Evolutionary conservation across 1,140 invertebrate genomes (phyloP), one percentile per base, ranked within the genome.

Genomic region (Heliconius congener): DNA sequence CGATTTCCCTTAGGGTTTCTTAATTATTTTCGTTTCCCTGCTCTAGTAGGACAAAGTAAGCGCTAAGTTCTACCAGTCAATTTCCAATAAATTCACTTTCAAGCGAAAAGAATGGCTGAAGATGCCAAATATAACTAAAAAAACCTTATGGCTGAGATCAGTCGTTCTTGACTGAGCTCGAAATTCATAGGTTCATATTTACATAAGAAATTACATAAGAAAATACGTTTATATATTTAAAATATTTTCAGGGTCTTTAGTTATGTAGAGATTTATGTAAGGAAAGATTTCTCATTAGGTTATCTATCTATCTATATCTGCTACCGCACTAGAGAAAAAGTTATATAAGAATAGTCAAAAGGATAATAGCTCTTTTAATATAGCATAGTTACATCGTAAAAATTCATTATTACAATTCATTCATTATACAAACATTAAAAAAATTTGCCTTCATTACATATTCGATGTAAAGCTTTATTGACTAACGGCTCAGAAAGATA

Each of bases 401-500:
- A 66, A 66, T 23, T 23, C 23, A 23, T 23, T 23, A 23, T 66
- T 66, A 71, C 34, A 71, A 71, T 6, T 71, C n/a, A 71, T 39
- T 71, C 37, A n/a, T 39, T 3, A 34, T 8, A n/a, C 19, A 37
- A 37, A 37, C 72, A 42, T 76, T 39, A 73, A 78, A 73, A 78
- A 82, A 74, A 74, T 42, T 79, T 72, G 8, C 8, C 30, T 37
- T 72, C 71, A 72, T 72, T 72, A 72, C 19, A 46, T 79, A 76
- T 84, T 83, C 83, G 84, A 85, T 81, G 81, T 71, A 84, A 82
- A 84, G 82, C 83, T 79, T 82, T 80, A 86, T 85, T 93, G 91
- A 89, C 89, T 93, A 93, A 91, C 92, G 87, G 86, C 81, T 91
- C 87, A 93, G 90, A 93, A 93, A 94, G 93, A 94, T 94, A 93